Conservation (phyloP, 2,888 invertebrate species). For the Acanthopleura granulata region DNA sequence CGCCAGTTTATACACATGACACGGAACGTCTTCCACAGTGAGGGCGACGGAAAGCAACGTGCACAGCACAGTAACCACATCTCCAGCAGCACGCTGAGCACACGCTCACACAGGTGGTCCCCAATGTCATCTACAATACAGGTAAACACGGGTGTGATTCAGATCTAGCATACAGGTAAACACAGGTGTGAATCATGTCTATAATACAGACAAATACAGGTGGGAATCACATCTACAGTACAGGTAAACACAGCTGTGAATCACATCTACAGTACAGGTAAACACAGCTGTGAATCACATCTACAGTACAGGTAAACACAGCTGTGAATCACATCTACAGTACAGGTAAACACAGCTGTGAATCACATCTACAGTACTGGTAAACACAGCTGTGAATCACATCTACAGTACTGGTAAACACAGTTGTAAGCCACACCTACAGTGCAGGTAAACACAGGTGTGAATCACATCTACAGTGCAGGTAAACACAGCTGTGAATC, state of each 20-base stretch:
- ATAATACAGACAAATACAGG: too few relatives aligned
- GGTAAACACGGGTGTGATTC: not conserved
- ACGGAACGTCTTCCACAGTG: slow-evolving; percentile 93
- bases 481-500: not conserved
- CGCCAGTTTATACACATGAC: slow-evolving; percentile 95
- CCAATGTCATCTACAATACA: slow-evolving; percentile 84
- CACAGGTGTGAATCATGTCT: too few relatives aligned
- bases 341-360: too few relatives aligned
- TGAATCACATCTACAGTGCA: not conserved
- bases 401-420: not conserved
- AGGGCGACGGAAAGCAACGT: slow-evolving; percentile 92
- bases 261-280: too few relatives aligned
- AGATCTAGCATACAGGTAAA: not conserved
- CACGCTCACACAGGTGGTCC: slow-evolving; percentile 93
- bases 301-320: too few relatives aligned
- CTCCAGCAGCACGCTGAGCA: slow-evolving; percentile 93
- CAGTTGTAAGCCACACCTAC: not conserved
- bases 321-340: too few relatives aligned
- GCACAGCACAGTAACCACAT: slow-evolving; percentile 84
- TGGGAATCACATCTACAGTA: not conserved
- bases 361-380: too few relatives aligned
- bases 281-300: too few relatives aligned
- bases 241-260: too few relatives aligned
- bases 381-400: not conserved
- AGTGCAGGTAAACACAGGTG: not conserved